Conservation (phyloP, 2,888 invertebrate species). For the Maniola hyperantus region DNA sequence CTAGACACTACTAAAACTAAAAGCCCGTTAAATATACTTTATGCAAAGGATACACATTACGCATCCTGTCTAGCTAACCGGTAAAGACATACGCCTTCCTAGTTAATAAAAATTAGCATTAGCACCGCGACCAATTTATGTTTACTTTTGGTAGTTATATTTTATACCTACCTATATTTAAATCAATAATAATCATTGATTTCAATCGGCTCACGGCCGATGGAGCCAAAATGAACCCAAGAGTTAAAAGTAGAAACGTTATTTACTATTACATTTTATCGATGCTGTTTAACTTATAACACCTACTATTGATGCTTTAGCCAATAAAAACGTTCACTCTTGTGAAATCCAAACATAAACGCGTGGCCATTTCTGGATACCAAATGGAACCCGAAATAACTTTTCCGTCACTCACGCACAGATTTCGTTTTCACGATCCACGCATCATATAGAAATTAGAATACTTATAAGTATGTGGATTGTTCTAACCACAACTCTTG, state of each 20-base stretch:
- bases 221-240: slow-evolving; percentile 5
- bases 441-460: background rate
- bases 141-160: background rate
- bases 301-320: slow-evolving; percentile 12
- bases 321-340: slow-evolving; percentile 55
- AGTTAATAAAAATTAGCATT: background rate
- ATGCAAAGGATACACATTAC: background rate
- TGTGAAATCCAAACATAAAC: slow-evolving; percentile 70
- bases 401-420: slow-evolving; percentile 65
- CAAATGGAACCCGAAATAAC: slow-evolving; percentile 72
- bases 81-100: background rate
- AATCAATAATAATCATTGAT: background rate
- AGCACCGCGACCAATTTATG: background rate
- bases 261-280: background rate
- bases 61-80: background rate
- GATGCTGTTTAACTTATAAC: background rate
- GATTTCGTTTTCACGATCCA: slow-evolving; percentile 46
- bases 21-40: background rate
- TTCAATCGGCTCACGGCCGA: too few relatives aligned
- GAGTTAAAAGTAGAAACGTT: background rate
- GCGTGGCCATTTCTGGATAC: slow-evolving; percentile 73
- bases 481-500: slow-evolving; percentile 4
- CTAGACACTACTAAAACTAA: background rate
- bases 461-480: slow-evolving; percentile 20
- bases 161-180: background rate